These are phyloP conservation scores for Pyrrhura leucotis DNA, from an alignment of 2,797 vertebrate genomes.

Conservation along the genomic window DNA sequence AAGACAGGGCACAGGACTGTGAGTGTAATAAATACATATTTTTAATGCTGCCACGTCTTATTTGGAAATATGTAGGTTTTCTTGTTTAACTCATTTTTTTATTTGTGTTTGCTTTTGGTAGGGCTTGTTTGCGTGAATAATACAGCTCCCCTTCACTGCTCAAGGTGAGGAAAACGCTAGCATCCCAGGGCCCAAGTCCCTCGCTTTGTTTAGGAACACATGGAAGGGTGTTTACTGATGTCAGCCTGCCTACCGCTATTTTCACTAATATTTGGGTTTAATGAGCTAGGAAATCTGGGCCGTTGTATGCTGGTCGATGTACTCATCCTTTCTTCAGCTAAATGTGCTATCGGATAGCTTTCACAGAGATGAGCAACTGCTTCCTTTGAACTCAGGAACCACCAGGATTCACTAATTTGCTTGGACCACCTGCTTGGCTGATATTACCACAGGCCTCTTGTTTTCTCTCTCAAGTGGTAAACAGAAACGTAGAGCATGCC, in stretches of 20 bases:
- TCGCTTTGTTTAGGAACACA: background rate
- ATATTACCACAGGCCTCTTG: background rate
- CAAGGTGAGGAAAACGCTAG: background rate
- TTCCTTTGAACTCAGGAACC: background rate
- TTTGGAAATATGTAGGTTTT: background rate
- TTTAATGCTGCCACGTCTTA: background rate
- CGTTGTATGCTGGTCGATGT: background rate
- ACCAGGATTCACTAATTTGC: background rate
- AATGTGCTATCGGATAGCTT: background rate
- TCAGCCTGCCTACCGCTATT: constrained; percentile 5
- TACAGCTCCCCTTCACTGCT: background rate
- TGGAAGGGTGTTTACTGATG: background rate
- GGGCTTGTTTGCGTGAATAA: background rate
- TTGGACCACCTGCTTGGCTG: constrained; percentile 12
- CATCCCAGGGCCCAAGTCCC: background rate
- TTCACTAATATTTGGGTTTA: constrained; percentile 12
- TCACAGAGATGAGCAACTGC: constrained; percentile 9
- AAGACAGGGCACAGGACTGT: background rate
- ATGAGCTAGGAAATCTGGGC: constrained; percentile 16
- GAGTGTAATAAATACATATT: background rate
- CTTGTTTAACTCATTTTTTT: background rate
- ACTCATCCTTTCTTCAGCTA: background rate
- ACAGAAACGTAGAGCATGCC: background rate
- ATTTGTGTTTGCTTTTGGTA: background rate
- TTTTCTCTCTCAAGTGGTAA: background rate